phyloP scores from a whole-genome alignment of 2,888 invertebrate species.

The Nasonovia ribisnigri region DNA sequence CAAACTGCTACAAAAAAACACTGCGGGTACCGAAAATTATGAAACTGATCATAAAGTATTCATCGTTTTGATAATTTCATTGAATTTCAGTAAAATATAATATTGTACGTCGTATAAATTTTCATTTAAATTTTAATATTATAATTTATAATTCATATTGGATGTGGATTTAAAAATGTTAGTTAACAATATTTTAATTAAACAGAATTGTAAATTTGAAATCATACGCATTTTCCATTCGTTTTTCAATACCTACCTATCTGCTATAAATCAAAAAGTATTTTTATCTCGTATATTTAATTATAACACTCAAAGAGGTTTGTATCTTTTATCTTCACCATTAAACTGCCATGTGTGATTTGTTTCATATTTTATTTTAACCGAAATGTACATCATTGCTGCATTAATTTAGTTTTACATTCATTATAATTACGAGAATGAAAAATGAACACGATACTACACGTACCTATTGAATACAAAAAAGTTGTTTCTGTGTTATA shows the following conservation, averaged over 20 bases:
- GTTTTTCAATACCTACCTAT: background rate
- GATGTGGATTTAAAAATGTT: background rate
- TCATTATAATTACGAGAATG: background rate
- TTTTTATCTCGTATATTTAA: background rate
- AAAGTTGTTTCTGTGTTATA: background rate
- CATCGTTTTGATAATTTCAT: background rate
- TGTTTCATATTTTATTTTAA: background rate
- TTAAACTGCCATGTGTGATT: background rate
- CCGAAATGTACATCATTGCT: background rate
- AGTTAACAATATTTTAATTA: background rate
- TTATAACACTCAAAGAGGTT: background rate
- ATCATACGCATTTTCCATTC: background rate
- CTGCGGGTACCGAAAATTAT: background rate
- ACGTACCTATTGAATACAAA: background rate
- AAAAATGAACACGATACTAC: background rate
- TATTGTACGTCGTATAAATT: background rate
- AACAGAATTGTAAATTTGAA: background rate
- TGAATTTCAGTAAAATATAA: background rate
- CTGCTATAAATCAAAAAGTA: background rate
- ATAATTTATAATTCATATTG: background rate
- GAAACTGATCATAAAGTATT: background rate
- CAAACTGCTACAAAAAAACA: background rate
- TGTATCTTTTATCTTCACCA: background rate
- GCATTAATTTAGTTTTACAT: background rate
- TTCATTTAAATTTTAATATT: background rate